A percentile compares a stretch with the other conserved stretches of the same genome.
Conservation (phyloP, 2,797 vertebrate genomes). For the Falco novaeseelandiae region DNA sequence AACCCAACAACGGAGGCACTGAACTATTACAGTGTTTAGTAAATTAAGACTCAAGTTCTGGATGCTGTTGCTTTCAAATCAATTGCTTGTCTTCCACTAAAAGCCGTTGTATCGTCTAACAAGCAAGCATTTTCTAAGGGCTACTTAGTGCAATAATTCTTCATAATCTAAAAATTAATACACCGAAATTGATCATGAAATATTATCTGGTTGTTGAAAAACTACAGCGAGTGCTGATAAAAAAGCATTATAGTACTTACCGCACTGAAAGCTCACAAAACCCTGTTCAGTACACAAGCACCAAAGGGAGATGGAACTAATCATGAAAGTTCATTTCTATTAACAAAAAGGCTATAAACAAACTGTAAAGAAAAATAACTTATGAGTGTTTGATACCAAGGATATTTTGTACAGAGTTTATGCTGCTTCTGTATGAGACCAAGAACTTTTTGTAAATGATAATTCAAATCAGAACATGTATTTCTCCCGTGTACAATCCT, state of each 20-base stretch:
- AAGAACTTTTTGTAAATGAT: not conserved
- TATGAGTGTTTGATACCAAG: not conserved
- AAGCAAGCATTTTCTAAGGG: not conserved
- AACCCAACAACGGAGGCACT: not conserved
- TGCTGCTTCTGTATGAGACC: not conserved
- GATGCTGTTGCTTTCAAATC: not conserved
- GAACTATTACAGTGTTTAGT: not conserved
- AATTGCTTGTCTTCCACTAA: not conserved
- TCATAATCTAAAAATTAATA: not conserved
- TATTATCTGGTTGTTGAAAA: not conserved
- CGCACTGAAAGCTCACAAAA: not conserved
- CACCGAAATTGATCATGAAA: not conserved
- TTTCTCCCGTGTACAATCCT: not conserved
- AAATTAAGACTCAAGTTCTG: not conserved
- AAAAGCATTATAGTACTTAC: conserved; percentile 54
- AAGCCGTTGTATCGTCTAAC: not conserved
- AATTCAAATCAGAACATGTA: not conserved
- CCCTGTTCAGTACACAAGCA: conserved; percentile 46
- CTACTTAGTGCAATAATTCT: not conserved
- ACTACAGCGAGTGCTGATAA: not conserved
- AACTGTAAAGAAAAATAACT: conserved; percentile 36
- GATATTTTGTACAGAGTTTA: not conserved
- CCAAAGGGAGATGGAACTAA: conserved; percentile 37
- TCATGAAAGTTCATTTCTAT: conserved; percentile 37
- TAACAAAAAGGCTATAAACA: conserved; percentile 9